Conservation (phyloP, 2,113 vertebrate genomes). For the Scatophagus argus region DNA sequence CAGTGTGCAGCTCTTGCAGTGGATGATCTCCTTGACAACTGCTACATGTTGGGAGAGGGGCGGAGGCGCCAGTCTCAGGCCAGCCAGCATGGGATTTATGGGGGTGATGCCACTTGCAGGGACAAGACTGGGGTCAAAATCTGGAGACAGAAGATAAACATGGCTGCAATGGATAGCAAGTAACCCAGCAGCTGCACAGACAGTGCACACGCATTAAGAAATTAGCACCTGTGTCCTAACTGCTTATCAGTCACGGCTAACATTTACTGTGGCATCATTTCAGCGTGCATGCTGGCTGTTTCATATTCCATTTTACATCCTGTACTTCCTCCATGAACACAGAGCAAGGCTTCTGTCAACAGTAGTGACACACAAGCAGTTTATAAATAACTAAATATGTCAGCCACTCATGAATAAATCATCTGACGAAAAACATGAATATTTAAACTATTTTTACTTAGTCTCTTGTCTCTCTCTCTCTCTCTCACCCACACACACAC, state of each 20-base stretch:
- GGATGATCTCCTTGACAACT: constrained; percentile 90
- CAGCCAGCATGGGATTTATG: constrained; percentile 89
- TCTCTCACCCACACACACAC: not conserved
- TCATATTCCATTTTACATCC: constrained; percentile 53
- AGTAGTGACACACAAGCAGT: constrained; percentile 54
- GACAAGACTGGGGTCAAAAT: constrained; percentile 88
- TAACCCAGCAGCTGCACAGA: constrained; percentile 17
- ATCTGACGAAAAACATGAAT: constrained; percentile 67
- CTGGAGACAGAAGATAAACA: constrained; percentile 64
- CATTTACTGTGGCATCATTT: constrained; percentile 38
- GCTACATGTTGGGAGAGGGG: constrained; percentile 87
- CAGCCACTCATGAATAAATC: constrained; percentile 69
- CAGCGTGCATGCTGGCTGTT: constrained; percentile 23
- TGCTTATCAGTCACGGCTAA: constrained; percentile 25
- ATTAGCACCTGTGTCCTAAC: constrained; percentile 2
- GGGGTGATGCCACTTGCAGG: constrained; percentile 90
- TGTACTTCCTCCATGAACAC: constrained; percentile 48
- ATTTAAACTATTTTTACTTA: constrained; percentile 63
- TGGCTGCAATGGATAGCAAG: constrained; percentile 24
- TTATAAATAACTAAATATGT: constrained; percentile 70
- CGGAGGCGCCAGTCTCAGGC: constrained; percentile 86
- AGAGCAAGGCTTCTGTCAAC: constrained; percentile 63
- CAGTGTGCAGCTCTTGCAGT: constrained; percentile 90
- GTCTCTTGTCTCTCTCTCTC: constrained; percentile 19
- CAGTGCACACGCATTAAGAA: constrained; percentile 9